A percentile compares a stretch with the other conserved stretches of the same genome.
Evolutionary conservation across 2,888 invertebrate species (phyloP).

Genomic region (Torymus texanus): DNA sequence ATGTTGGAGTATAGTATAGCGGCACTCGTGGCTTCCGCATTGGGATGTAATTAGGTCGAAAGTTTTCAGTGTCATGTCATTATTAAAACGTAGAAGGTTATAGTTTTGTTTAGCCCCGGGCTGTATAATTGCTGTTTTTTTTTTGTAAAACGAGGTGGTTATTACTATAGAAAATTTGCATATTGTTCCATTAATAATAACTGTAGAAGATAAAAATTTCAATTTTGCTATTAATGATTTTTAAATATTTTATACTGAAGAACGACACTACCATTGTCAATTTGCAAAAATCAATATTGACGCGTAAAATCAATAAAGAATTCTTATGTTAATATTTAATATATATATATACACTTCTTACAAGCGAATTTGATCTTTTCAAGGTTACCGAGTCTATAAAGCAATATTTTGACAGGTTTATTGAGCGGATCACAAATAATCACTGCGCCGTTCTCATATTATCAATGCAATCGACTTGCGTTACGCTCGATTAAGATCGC

Average conservation of each 20-base stretch:
- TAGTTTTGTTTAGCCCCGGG: too few species aligned
- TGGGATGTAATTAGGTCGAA: background rate
- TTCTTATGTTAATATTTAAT: background rate
- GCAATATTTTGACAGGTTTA: background rate
- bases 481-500: conserved; percentile 41
- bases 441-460: background rate
- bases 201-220: too few species aligned
- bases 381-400: too few species aligned
- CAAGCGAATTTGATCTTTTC: background rate
- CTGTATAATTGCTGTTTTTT: too few species aligned
- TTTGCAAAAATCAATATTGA: background rate
- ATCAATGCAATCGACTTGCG: conserved; percentile 11
- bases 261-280: too few species aligned
- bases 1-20: background rate
- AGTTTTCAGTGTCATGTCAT: too few species aligned
- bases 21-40: background rate
- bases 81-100: too few species aligned
- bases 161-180: too few species aligned
- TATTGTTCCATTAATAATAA: too few species aligned
- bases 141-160: too few species aligned
- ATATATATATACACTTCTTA: background rate
- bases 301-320: background rate
- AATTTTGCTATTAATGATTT: too few species aligned
- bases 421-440: background rate
- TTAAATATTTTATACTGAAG: too few species aligned